phyloP scores from a whole-genome alignment of 1,140 invertebrate genomes.

The Acromyrmex charruanus region DNA sequence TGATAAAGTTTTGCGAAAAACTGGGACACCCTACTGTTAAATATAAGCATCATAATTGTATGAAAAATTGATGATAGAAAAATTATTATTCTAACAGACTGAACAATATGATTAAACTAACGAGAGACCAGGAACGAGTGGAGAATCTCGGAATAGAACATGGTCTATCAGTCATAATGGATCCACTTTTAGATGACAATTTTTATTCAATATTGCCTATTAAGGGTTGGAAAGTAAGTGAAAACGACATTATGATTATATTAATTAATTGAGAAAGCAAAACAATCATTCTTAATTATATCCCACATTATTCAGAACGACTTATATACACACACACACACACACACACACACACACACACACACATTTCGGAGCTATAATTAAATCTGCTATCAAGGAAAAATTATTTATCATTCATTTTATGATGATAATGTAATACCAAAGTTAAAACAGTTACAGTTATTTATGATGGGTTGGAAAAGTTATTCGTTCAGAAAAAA shows the following conservation, averaged over 20 bases:
- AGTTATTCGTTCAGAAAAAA: no score
- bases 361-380: slow-evolving; percentile 9
- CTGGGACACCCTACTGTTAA: no score
- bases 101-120: not conserved
- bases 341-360: no score
- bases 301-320: not conserved
- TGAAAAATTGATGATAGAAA: not conserved
- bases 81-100: not conserved
- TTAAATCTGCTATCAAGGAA: not conserved
- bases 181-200: slow-evolving; percentile 86
- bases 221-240: slow-evolving; percentile 78
- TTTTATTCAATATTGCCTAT: slow-evolving; percentile 83
- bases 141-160: slow-evolving; percentile 71
- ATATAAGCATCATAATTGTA: no score
- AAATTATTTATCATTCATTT: slow-evolving; percentile 23
- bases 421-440: no score
- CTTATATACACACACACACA: not conserved
- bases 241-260: not conserved
- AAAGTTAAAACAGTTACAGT: no score
- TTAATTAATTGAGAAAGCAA: slow-evolving; percentile 18
- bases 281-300: not conserved
- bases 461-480: no score
- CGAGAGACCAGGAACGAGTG: not conserved
- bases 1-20: no score
- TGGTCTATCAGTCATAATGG: slow-evolving; percentile 85